Evolutionary conservation across 2,797 vertebrate species (phyloP), one percentile per base, ranked within the genome.

Genomic region (Lagorchestes hirsutus): DNA sequence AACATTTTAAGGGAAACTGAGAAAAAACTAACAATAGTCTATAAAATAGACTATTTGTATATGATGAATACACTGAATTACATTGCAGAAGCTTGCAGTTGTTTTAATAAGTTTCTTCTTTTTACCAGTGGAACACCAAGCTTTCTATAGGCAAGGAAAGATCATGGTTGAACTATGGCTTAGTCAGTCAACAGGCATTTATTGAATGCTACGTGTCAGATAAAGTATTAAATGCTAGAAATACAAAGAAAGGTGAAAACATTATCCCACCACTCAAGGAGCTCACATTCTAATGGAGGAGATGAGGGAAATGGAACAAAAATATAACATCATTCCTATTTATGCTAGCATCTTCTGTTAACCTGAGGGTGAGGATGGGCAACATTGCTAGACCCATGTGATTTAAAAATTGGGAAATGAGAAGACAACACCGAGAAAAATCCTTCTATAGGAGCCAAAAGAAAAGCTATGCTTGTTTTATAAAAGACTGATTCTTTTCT

Each of bases 91-190:
- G 0, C 4, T 46, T 93, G 1, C 0, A 18, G 16, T 54, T 91
- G 52, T 92, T 96, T 95, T 91, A 82, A 94, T 87, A 93, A 90
- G 46, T 58, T 94, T 58, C 93, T 22, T 14, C 16, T 90, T 46
- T 92, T 12, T 87, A 58, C 40, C 1, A 93, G 93, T 28, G n/a
- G 54, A 93, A 93, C 1, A 91, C 54, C 94, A 95, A 4, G 46
- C 40, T 9, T 58, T 93, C 40, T 92, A 46, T 11, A 87, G 9
- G 3, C 3, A 54, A 6, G 27, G 58, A 22, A 94, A 93, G 55
- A 92, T 90, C 91, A 97, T 93, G 29, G 74, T 40, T 58, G 18
- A 95, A 55, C 31, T 31, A 28, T 56, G 11, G 50, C 29, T 87
- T 87, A 87, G 31, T 82, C 40, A 82, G 6, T 46, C 40, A 82